Conservation (phyloP, 2,888 invertebrate species). For the Brachyopa scutellaris region DNA sequence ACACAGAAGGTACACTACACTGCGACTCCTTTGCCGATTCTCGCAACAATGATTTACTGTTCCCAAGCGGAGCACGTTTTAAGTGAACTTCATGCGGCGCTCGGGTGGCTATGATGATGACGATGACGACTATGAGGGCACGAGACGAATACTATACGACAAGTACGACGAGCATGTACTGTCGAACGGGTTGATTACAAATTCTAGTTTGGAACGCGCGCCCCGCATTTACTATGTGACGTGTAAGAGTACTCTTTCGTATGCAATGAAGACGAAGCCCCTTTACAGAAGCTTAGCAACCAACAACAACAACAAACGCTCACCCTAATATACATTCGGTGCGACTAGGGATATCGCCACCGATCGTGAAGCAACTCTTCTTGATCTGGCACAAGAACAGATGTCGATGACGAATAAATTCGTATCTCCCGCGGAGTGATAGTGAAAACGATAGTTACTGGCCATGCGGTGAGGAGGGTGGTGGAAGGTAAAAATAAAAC, state of each 20-base stretch:
- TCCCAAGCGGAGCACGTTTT: conserved; percentile 80
- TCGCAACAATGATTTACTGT: conserved; percentile 81
- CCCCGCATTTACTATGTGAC: neutral
- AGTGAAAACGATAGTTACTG: conserved; percentile 22
- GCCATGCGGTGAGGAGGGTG: neutral
- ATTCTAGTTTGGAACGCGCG: conserved; percentile 2
- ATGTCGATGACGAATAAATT: neutral
- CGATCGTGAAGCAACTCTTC: neutral
- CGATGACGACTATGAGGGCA: conserved; percentile 9
- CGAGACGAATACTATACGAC: conserved; percentile 14
- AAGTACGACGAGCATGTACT: neutral
- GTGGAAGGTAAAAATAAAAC: neutral
- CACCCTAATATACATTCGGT: no score
- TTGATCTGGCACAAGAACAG: conserved; percentile 26
- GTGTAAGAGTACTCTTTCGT: conserved; percentile 10
- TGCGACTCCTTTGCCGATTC: conserved; percentile 78
- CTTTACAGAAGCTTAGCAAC: no score
- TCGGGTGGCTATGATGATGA: conserved; percentile 6
- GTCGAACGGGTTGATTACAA: conserved; percentile 39
- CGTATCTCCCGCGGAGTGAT: conserved; percentile 5
- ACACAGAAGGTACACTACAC: conserved; percentile 12
- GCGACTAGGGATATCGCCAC: no score
- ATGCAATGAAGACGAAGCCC: conserved; percentile 1
- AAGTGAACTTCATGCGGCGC: conserved; percentile 73
- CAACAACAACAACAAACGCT: neutral